phyloP scores from a whole-genome alignment of 2,113 vertebrate genomes.

The Rhea pennata region DNA sequence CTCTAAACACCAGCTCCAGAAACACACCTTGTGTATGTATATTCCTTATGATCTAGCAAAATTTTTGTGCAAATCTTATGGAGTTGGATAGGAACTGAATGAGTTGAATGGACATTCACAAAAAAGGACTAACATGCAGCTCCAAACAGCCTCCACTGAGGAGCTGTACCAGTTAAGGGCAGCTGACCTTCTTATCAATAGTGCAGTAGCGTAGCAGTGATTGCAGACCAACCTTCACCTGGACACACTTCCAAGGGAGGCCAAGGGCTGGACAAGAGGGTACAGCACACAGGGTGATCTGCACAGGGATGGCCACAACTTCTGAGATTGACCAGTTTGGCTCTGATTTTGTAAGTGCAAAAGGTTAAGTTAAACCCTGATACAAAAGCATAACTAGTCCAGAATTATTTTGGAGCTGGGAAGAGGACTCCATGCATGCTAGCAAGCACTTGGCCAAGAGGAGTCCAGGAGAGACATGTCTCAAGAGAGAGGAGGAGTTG shows the following conservation, averaged over 20 bases:
- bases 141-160: not conserved
- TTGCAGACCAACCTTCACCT: not conserved
- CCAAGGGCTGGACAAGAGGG: not conserved
- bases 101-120: not conserved
- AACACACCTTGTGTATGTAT: not conserved
- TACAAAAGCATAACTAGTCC: not conserved
- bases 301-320: not conserved
- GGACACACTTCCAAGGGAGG: not conserved
- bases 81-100: not conserved
- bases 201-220: not conserved
- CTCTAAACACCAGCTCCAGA: conserved; percentile 47
- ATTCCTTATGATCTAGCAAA: conserved; percentile 40
- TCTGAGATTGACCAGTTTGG: not conserved
- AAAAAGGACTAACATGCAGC: not conserved
- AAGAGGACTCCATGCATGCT: not conserved
- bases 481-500: not conserved
- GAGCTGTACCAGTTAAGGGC: not conserved
- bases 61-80: not conserved
- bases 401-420: not conserved
- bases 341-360: not conserved
- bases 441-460: not conserved
- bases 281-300: not conserved
- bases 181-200: not conserved
- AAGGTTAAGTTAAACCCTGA: not conserved
- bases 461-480: not conserved